A percentile compares a stretch with the other conserved stretches of the same genome.
Evolutionary conservation across 1,140 invertebrate species (phyloP).

Genomic region (Tetramorium parvispinum): DNA sequence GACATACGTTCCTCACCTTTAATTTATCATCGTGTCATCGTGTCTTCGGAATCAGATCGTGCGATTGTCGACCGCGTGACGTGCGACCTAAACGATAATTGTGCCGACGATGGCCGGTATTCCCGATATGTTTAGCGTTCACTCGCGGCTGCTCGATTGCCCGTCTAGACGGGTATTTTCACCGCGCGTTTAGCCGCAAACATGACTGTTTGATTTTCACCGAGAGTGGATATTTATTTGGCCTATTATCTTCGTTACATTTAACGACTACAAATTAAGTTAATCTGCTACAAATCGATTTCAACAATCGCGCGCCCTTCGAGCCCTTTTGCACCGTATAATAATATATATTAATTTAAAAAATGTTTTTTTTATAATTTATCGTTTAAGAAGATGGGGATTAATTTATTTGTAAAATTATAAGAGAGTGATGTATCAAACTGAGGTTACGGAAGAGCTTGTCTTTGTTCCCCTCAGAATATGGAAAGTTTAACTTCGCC

Average conservation of each 20-base stretch:
- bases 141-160: neutral
- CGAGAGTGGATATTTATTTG: slow-evolving; percentile 1
- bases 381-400: neutral
- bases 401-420: slow-evolving; percentile 8
- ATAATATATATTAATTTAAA: neutral
- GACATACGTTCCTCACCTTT: slow-evolving; percentile 54
- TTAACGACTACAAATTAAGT: neutral
- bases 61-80: neutral
- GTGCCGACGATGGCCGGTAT: neutral
- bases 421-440: neutral
- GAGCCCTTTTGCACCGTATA: neutral
- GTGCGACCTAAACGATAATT: slow-evolving; percentile 26
- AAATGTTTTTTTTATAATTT: neutral
- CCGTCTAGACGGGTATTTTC: slow-evolving; percentile 9
- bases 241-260: neutral
- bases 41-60: slow-evolving; percentile 45
- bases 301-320: neutral
- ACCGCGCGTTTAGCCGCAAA: neutral
- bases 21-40: slow-evolving; percentile 43
- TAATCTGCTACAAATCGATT: neutral
- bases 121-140: neutral
- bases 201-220: neutral
- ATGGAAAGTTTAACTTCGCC: slow-evolving; percentile 2
- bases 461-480: neutral
- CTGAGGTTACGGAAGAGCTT: neutral